Evolutionary conservation across 2,797 vertebrate genomes (phyloP).

Genomic region (Microctenopoma stevenorrisi): DNA sequence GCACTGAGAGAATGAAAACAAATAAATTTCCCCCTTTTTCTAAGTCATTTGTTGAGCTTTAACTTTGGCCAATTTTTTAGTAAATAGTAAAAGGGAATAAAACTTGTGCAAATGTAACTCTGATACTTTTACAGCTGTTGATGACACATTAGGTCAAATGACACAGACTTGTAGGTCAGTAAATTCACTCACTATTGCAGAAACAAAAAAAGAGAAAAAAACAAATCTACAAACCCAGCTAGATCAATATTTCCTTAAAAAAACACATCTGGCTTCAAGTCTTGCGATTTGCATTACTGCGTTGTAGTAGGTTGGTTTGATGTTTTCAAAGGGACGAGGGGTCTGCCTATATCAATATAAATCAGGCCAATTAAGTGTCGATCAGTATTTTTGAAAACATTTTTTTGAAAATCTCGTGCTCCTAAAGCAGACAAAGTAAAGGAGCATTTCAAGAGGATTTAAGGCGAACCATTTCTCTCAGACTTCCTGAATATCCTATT

Average conservation of each 20-base stretch:
- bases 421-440: slow-evolving; percentile 40
- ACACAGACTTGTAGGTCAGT: slow-evolving; percentile 66
- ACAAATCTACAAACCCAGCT: slow-evolving; percentile 48
- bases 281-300: slow-evolving; percentile 38
- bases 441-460: slow-evolving; percentile 56
- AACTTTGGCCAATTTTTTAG: slow-evolving; percentile 19
- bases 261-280: slow-evolving; percentile 33
- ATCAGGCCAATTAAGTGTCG: slow-evolving; percentile 53
- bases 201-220: slow-evolving; percentile 26
- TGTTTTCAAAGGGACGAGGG: slow-evolving; percentile 24
- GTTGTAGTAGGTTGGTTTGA: slow-evolving; percentile 29
- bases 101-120: slow-evolving; percentile 33
- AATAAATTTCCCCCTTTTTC: slow-evolving; percentile 4
- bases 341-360: slow-evolving; percentile 22
- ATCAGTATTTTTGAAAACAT: slow-evolving; percentile 24
- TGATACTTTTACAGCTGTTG: slow-evolving; percentile 46
- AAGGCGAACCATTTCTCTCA: slow-evolving; percentile 72
- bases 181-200: slow-evolving; percentile 72
- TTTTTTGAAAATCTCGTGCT: slow-evolving; percentile 39
- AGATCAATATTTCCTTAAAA: slow-evolving; percentile 47
- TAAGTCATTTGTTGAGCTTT: not conserved
- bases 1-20: slow-evolving; percentile 26
- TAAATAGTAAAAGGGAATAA: slow-evolving; percentile 21
- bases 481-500: slow-evolving; percentile 66
- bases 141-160: slow-evolving; percentile 59